Evolutionary conservation across 1,140 invertebrate genomes (phyloP), one percentile per base, ranked within the genome.

Genomic region (Leptopilina clavipes): DNA sequence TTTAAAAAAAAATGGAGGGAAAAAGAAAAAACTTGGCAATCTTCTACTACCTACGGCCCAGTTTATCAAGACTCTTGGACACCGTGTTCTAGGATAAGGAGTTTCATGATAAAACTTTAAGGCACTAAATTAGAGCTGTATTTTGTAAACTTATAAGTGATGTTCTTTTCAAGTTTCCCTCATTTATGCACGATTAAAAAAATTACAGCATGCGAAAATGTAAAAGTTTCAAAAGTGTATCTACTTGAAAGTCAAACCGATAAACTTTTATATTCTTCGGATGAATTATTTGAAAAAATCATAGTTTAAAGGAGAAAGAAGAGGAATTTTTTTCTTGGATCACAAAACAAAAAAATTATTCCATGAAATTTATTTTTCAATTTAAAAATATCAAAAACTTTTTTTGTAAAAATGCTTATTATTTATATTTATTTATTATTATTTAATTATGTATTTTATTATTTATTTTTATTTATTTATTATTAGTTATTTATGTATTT

Each of bases 11-110:
- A n/a, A n/a, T n/a, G n/a, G n/a, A n/a, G n/a, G n/a, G n/a, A n/a
- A n/a, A n/a, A n/a, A n/a, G n/a, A n/a, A 65, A 65, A 65, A 59
- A 31, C 59, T 65, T 37, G 59, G 59, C 14, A 37, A 65, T 37
- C 59, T 31, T 19, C 52, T 54, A 52, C 14, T 59, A 59, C 54
- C 10, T 65, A 10, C 25, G 22, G 22, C 59, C 59, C 25, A 65
- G 19, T 65, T 65, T 37, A 65, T 37, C 59, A 65, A 65, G 59
- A 31, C 0, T n/a, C 12, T 65, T n/a, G 22, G 25, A 65, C 59
- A 65, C 19, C 14, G 6, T 25, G 59, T 12, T 65, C 22, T 65
- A 37, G 59, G 59, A 65, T 65, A 65, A 65, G 25, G 25, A 65
- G 25, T 31, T 31, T 65, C 14, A 22, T 31, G 25, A 65, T 65